phyloP scores from a whole-genome alignment of 2,113 vertebrate species.

The Aptenodytes forsteri region DNA sequence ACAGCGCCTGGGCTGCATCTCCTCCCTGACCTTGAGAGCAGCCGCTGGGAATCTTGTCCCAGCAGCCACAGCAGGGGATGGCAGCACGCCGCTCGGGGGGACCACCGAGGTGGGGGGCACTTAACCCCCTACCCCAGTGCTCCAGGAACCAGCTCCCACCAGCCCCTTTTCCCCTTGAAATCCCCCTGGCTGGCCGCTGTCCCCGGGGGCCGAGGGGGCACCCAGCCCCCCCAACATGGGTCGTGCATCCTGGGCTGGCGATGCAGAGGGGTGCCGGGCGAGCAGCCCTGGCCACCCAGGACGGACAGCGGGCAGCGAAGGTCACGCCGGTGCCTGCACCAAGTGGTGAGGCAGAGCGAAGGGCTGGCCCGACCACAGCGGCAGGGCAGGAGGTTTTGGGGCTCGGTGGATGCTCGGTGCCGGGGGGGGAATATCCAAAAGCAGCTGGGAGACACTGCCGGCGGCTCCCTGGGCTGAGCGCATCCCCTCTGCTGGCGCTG shows the following conservation, averaged over 20 bases:
- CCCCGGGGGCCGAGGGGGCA: background rate
- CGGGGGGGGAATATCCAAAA: background rate
- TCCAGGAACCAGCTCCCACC: too few relatives aligned
- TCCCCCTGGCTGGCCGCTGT: too few relatives aligned
- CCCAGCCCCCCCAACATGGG: background rate
- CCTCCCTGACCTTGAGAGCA: background rate
- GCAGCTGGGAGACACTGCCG: background rate
- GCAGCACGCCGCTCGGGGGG: accelerated
- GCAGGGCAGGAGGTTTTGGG: background rate
- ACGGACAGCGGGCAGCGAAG: background rate
- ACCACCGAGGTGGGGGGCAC: background rate
- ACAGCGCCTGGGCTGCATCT: accelerated
- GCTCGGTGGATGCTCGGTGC: background rate
- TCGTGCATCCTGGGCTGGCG: accelerated
- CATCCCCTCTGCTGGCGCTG: background rate
- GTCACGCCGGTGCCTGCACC: accelerated
- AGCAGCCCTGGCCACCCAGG: background rate
- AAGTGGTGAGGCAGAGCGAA: background rate
- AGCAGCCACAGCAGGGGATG: background rate
- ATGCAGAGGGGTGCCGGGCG: accelerated
- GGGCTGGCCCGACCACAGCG: background rate
- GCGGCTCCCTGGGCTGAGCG: background rate
- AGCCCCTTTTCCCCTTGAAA: accelerated
- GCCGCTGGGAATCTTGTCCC: background rate
- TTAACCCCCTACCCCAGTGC: too few relatives aligned